Evolutionary conservation across 1,140 invertebrate species (phyloP).

Genomic region (Drosophila kohkoa): DNA sequence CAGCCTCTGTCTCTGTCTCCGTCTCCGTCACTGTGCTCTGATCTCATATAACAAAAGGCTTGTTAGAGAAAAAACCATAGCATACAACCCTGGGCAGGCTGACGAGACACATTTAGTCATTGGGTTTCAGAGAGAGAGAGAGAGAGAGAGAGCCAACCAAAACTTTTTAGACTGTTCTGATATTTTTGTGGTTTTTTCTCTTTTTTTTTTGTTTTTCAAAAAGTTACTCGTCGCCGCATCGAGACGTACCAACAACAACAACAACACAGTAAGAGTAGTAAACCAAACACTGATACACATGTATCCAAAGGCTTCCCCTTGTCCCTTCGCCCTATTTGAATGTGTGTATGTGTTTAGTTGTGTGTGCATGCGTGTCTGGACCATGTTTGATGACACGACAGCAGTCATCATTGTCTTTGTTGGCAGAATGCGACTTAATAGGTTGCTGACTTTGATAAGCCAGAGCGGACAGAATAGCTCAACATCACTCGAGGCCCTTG

Average conservation of each 20-base stretch:
- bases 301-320: background rate
- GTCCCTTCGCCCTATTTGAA: background rate
- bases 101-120: slow-evolving; percentile 49
- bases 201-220: slow-evolving; percentile 8
- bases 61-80: slow-evolving; percentile 46
- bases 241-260: slow-evolving; percentile 3
- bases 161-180: slow-evolving; percentile 62
- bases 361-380: slow-evolving; percentile 25
- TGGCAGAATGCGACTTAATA: slow-evolving; percentile 65
- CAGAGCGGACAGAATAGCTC: slow-evolving; percentile 27
- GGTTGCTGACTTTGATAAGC: slow-evolving; percentile 60
- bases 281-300: slow-evolving; percentile 16
- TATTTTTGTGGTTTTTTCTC: slow-evolving; percentile 51
- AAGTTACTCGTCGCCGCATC: slow-evolving; percentile 40
- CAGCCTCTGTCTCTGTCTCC: background rate
- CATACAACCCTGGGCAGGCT: slow-evolving; percentile 19
- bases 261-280: background rate
- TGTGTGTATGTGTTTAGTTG: slow-evolving; percentile 7
- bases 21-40: too few relatives aligned
- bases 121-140: slow-evolving; percentile 21
- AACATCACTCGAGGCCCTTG: slow-evolving; percentile 17
- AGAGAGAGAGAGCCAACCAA: slow-evolving; percentile 17
- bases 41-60: slow-evolving; percentile 76
- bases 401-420: slow-evolving; percentile 64
- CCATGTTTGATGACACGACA: slow-evolving; percentile 65